A percentile compares a stretch with the other conserved stretches of the same genome.
Evolutionary conservation across 2,797 vertebrate genomes (phyloP).

Genomic region (Arvicola amphibius): DNA sequence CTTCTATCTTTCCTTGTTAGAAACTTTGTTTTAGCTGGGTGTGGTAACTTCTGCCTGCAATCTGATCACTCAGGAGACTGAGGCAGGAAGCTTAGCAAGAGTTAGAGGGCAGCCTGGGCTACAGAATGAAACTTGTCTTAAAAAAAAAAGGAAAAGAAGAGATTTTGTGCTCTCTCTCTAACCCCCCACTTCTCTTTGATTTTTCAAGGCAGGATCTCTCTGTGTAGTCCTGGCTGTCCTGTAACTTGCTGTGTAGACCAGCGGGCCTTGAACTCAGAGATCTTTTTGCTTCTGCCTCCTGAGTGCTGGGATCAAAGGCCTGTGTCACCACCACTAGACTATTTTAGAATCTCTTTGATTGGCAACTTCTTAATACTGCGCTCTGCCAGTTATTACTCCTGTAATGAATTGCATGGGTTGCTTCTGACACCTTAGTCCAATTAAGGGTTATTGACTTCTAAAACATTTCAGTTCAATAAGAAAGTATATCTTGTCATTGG

Average conservation of each 20-base stretch:
- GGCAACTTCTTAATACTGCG: neutral
- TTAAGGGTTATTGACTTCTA: neutral
- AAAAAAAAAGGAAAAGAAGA: neutral
- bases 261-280: neutral
- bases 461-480: neutral
- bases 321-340: neutral
- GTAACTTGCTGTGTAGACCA: neutral
- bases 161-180: neutral
- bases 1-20: neutral
- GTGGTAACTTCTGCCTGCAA: neutral
- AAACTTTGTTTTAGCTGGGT: neutral
- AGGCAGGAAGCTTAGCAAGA: neutral
- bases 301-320: neutral
- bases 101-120: neutral
- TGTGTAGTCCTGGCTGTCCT: neutral
- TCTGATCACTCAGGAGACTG: neutral
- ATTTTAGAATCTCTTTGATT: neutral
- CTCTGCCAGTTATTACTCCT: neutral
- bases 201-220: neutral
- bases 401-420: neutral
- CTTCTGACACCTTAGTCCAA: neutral
- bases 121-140: neutral
- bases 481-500: neutral
- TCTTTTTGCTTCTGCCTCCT: neutral
- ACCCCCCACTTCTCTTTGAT: neutral